Base-by-base conservation (phyloP, 2,797 vertebrate species). In the Sebastes paucispinis region DNA sequence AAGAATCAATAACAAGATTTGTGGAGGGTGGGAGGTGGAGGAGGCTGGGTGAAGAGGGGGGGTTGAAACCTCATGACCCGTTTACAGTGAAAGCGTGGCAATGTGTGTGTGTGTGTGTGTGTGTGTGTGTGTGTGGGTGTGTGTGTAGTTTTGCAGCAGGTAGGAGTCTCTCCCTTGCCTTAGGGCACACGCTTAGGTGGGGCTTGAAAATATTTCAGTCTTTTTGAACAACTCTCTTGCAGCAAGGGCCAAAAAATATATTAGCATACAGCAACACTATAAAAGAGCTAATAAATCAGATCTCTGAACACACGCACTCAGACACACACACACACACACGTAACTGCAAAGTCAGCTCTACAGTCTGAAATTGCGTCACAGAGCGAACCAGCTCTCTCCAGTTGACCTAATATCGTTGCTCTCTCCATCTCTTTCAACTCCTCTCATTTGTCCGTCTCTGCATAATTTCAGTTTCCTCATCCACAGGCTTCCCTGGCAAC, bases 151-250 rank as follows among this genome's bases (percentile, higher is more conserved):
- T 75, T 82, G 62, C 83, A 90, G 87, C 91, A 95, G 92, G 93
- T 94, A 93, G 89, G 89, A n/a, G 92, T 93, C 92, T 92, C 94
- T 94, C 95, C 92, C 89, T 83, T 32, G 93, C 95, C 93, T 93
- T 8, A 62, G 90, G 95, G 89, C 91, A 83, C 90, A 91, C 10
- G 7, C 92, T 91, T 83, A 94, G 94, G 94, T 95, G 94, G 93
- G 93, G 94, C 93, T 90, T 91, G 80, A 95, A 95, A 94, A 92
- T 92, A 95, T 93, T 91, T 94, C 78, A 76, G 89, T 79, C 65
- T 86, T 89, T 50, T 85, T 74, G 70, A 57, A 77, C 62, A 75
- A 78, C 63, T 80, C 68, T 73, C 39, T 76, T 13, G 20, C 64
- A 63, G 47, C 54, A 32, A 60, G 50, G 27, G 59, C 59, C 64